Evolutionary conservation across 2,797 vertebrate species (phyloP).

Genomic region (Brotula barbata): DNA sequence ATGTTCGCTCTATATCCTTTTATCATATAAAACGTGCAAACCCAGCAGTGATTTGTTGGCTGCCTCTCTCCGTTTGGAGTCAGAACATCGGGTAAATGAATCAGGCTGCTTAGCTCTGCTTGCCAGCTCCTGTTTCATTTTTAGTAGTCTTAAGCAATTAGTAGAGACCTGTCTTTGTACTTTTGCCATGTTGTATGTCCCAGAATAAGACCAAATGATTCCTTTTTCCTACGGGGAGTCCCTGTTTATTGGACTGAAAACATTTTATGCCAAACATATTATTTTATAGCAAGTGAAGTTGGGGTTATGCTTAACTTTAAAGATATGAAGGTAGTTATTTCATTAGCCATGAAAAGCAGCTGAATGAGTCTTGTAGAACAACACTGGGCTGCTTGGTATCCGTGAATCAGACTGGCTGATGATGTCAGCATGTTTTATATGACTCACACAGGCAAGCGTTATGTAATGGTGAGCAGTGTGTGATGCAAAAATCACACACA

Average conservation of each 20-base stretch:
- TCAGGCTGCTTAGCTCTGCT: conserved; percentile 24
- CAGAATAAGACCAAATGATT: background rate
- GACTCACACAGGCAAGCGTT: conserved; percentile 64
- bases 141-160: conserved; percentile 31
- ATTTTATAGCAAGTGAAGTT: conserved; percentile 1
- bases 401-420: conserved; percentile 57
- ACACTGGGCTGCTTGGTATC: conserved; percentile 32
- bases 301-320: background rate
- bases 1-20: conserved; percentile 44
- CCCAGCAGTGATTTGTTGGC: conserved; percentile 40
- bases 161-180: conserved; percentile 16
- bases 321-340: conserved; percentile 4
- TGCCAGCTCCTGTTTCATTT: conserved; percentile 30
- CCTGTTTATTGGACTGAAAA: background rate
- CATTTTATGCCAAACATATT: background rate
- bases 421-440: conserved; percentile 57
- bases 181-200: conserved; percentile 11
- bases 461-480: conserved; percentile 75
- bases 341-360: conserved; percentile 13
- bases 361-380: conserved; percentile 20
- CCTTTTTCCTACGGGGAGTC: background rate
- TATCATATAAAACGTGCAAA: conserved; percentile 40
- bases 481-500: conserved; percentile 65
- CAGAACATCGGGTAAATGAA: conserved; percentile 61
- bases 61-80: conserved; percentile 28